phyloP scores from a whole-genome alignment of 2,888 invertebrate genomes.

The Epinotia bilunana region DNA sequence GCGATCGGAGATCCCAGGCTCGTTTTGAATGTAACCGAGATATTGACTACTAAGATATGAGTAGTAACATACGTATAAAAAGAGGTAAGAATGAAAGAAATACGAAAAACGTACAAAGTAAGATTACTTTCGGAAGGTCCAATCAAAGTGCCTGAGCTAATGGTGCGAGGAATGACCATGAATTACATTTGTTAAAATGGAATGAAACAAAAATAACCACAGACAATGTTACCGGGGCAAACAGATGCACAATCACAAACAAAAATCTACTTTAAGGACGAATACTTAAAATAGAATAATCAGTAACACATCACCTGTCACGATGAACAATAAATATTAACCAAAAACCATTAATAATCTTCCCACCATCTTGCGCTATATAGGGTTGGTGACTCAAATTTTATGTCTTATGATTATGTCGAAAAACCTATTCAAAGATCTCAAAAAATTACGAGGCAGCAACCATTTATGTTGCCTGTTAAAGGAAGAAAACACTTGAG shows the following conservation, averaged over 20 bases:
- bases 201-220: constrained; percentile 58
- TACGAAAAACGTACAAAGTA: too few relatives aligned
- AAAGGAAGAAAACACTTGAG: too few relatives aligned
- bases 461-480: too few relatives aligned
- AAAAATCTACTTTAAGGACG: constrained; percentile 51
- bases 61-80: not conserved
- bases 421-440: too few relatives aligned
- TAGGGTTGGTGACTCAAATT: too few relatives aligned
- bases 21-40: not conserved
- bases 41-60: not conserved
- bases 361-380: not conserved
- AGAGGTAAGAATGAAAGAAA: too few relatives aligned
- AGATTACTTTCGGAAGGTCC: too few relatives aligned
- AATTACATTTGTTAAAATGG: constrained; percentile 14
- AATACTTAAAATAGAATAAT: constrained; percentile 44
- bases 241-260: constrained; percentile 78
- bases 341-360: not conserved
- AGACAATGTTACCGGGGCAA: constrained; percentile 61
- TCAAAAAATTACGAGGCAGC: too few relatives aligned
- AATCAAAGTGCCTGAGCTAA: too few relatives aligned
- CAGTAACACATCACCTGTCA: constrained; percentile 27
- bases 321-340: not conserved
- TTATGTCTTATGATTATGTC: too few relatives aligned
- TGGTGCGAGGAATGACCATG: too few relatives aligned
- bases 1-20: not conserved